These are phyloP conservation scores for Cariama cristata DNA, from an alignment of 2,113 vertebrate species.

Conservation along the genomic window DNA sequence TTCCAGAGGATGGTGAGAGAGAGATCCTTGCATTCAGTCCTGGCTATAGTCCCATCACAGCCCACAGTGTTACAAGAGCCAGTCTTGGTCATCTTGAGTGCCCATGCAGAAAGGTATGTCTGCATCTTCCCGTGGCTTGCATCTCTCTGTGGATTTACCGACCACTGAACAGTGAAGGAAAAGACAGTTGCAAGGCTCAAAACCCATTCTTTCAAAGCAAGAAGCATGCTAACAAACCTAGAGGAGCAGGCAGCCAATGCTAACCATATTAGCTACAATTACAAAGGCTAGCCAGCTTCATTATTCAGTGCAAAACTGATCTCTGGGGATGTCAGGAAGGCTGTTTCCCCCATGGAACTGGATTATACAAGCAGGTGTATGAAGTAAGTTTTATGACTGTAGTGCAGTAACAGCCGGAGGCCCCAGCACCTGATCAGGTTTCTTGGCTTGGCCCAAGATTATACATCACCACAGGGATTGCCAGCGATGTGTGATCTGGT, in stretches of 20 bases:
- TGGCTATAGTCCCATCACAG: not conserved
- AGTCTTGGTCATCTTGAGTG: not conserved
- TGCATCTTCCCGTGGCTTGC: not conserved
- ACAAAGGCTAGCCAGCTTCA: not conserved
- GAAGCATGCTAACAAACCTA: not conserved
- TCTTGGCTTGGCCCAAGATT: not conserved
- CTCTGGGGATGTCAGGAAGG: not conserved
- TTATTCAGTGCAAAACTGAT: not conserved
- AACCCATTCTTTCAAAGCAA: not conserved
- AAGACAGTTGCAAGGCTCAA: not conserved
- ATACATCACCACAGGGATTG: not conserved
- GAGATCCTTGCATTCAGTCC: not conserved
- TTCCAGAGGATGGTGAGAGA: not conserved
- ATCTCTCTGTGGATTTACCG: not conserved
- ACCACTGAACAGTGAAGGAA: slow-evolving; percentile 3
- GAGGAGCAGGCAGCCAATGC: not conserved
- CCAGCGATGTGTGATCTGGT: fast-evolving
- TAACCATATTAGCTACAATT: not conserved
- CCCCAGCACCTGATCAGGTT: not conserved
- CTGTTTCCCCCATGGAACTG: not conserved
- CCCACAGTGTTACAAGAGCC: fast-evolving
- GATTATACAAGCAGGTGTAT: not conserved
- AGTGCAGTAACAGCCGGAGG: not conserved
- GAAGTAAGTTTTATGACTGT: not conserved
- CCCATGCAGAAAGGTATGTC: not conserved